Evolutionary conservation across 2,888 invertebrate species (phyloP), one percentile per base, ranked within the genome.

Genomic region (Cheilosia impressa): DNA sequence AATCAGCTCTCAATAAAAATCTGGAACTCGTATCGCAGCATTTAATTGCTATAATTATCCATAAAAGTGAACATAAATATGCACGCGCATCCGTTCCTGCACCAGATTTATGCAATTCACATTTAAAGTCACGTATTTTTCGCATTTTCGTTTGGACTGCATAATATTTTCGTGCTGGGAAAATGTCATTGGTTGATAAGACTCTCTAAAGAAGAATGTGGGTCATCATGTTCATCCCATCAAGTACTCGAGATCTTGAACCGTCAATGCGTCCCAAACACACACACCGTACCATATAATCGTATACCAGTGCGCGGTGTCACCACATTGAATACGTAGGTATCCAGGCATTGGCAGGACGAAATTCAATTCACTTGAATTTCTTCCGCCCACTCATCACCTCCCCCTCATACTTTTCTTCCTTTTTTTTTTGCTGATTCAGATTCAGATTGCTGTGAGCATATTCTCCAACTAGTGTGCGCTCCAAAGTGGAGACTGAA

Each of bases 201-300:
- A 50, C 27, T 45, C 60, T 68, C 45, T 22, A 60, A 65, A 69
- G 55, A 58, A 65, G 62, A 85, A 85, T 77, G 68, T 85, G 81
- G 85, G 85, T 85, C 85, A 85, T 76, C 84, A 43, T 80, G 84
- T 55, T 71, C 71, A 75, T 71, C 34, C 71, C 80, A 84, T 85
- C 80, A 76, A 80, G 68, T 66, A 66, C 66, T 77, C 66, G 81
- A 85, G 72, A 81, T 85, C 72, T 81, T 76, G 66, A 71, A 80
- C 57, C 76, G 57, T 77, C 85, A 85, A 81, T 81, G 75, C 50
- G 34, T 62, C 34, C 41, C 71, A 71, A 66, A 66, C 34, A 60
- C 34, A 55, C 34, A 24, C 34, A 34, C 13, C 58, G 45, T 22
- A 43, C 43, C 13, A 19, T 7, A 10, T 13, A 22, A 10, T 4